Base-by-base conservation (phyloP, 2,113 vertebrate genomes). In the Meriones unguiculatus region DNA sequence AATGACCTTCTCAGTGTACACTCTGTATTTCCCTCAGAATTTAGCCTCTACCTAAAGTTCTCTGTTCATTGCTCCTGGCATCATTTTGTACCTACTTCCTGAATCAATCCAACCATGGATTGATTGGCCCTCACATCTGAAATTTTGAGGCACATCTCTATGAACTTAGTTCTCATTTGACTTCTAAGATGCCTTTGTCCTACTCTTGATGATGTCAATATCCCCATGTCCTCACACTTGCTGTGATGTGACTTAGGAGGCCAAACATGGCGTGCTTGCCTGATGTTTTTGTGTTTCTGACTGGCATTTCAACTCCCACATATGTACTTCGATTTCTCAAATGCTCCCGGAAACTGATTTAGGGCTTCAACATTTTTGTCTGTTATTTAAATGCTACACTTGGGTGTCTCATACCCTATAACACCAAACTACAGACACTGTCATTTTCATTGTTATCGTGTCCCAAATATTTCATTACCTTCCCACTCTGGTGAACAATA, bases 171-270 rank as follows among this genome's bases (percentile, higher is more conserved):
- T 35, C 32, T 77, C 52, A 2, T 25, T 46, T 62, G 73, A 14
- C 41, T 50, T 70, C 78, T 50, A 1, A 12, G n/a, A 65, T 0
- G 1, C 50, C 84, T 30, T 13, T 32, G 9, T 12, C 32, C 81
- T 1, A 0, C 35, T 57, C 13, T 30, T 9, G 15, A 32, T 1
- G 10, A 0, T 3, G 41, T 12, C 57, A 1, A 28, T 73, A 35
- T 69, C 64, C 82, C 0, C 0, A 8, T 0, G 7, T 1, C 46
- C 28, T 41, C 62, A 9, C n/a, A 20, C 50, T 7, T 3, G 35
- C 52, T 41, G 1, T 2, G 17, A 1, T 7, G 20, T 25, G 35
- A 12, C 30, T 25, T 38, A 32, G 2, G 32, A 41, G 72, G 12
- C 41, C 72, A 25, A 25, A 41, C 57, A 30, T 24, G 15, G 1